Base-by-base conservation (phyloP, 2,888 invertebrate species). In the Phymatocera aterrima region DNA sequence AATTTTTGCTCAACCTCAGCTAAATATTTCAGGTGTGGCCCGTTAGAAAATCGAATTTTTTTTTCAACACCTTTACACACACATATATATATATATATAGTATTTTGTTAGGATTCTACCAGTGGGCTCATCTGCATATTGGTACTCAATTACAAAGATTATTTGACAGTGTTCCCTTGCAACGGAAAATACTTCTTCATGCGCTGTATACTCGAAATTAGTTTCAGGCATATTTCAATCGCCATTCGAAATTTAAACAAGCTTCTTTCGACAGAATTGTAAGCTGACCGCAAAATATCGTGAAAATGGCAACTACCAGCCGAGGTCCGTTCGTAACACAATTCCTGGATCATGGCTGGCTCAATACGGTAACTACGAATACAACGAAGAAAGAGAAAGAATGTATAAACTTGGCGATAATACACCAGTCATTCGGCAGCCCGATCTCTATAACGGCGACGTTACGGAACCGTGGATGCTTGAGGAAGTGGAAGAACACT, bases 281-380 rank as follows among this genome's bases (percentile, higher is more conserved):
- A 85, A 87, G 78, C 82, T 85, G 80, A 83, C 81, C 78, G 81
- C 79, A 51, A 80, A 82, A 34, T 81, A 83, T 87, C 82, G 85
- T 74, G 84, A 89, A 85, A 83, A 84, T 84, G 83, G 83, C 83
- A 81, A 85, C 68, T 65, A 74, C 65, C 83, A 85, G 80, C 87
- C 90, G 43, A 90, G 91, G 86, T 92, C 92, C 81, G 94, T 94
- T 46, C 93, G 92, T 86, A 94, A 94, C 85, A 92, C 93, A 70
- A 94, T 95, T 84, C 94, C 95, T 5, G 91, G 92, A 81, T 94
- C 94, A 80, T 92, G 93, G 91, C 89, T 95, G 87, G 92, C 93
- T 77, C 91, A 91, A 82, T 92, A 93, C 87, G 93, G 93, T 84
- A 92, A 93, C 88, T 92, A 92, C 86, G 92, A 92, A 85, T 93